Base-by-base conservation (phyloP, 2,888 invertebrate species). In the Perizoma affinitatum region DNA sequence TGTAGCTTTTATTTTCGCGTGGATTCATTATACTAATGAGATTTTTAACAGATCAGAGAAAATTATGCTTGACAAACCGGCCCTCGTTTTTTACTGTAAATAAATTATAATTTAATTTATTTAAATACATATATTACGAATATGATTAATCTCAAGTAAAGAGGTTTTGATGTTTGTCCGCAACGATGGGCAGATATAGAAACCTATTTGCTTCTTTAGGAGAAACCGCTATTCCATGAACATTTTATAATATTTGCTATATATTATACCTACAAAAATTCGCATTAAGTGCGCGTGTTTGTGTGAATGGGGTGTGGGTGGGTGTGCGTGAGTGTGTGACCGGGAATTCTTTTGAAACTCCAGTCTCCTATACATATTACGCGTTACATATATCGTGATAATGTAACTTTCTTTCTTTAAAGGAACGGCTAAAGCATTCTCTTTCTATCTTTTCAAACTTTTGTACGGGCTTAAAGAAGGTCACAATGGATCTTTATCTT, bases 401-500 rank as follows among this genome's bases (percentile, higher is more conserved):
- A 48, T 38, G 4, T 72, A 74, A 75, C 71, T 77, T 78, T 75
- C 68, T 74, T 74, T 79, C 73, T 75, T 75, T 73, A 61, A 63
- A 67, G 70, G 67, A 73, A 75, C 71, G 78, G 75, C 72, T 76
- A 70, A 55, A 60, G 56, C 50, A 56, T 63, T 59, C 53, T 60
- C 54, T 72, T 73, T 75, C 71, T 70, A 68, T 60, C 66, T 73
- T 70, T 73, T 70, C 65, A 73, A 77, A 79, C 74, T 77, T 78
- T 77, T 65, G 69, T 69, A 67, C 70, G 63, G 68, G 68, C 71
- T 76, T 77, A 69, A 54, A 71, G 68, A 57, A 78, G 74, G 73
- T 77, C 76, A 72, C 75, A 69, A 73, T 75, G 74, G 75, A 78
- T 78, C 73, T 75, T 70, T 76, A 75, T 79, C 73, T 76, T 58